Conservation (phyloP, 2,797 vertebrate species). For the Galaxias olidus region DNA sequence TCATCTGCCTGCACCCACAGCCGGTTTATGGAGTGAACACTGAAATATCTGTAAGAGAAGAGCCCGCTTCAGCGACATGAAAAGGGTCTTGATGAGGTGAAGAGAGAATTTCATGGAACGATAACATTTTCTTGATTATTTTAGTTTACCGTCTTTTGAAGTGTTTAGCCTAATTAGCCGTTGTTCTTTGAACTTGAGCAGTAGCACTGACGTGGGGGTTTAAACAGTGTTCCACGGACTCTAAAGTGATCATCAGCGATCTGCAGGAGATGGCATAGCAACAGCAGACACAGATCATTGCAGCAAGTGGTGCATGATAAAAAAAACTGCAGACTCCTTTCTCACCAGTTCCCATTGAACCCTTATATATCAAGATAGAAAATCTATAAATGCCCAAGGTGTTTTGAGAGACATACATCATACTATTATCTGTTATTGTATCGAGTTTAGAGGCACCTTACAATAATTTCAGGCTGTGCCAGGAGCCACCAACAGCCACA, state of each 20-base stretch:
- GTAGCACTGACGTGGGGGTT: not conserved
- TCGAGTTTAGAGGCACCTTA: slow-evolving; percentile 39
- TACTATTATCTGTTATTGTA: slow-evolving; percentile 46
- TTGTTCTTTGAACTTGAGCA: too few species aligned
- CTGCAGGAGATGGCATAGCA: not conserved
- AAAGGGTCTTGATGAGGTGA: too few species aligned
- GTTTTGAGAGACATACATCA: slow-evolving; percentile 37
- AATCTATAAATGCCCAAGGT: slow-evolving; percentile 27
- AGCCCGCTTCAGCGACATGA: not conserved
- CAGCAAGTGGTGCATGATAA: not conserved
- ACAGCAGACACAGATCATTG: not conserved
- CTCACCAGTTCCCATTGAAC: slow-evolving; percentile 17
- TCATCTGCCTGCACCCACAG: slow-evolving; percentile 5
- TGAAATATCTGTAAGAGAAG: not conserved
- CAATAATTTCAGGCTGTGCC: slow-evolving; percentile 51
- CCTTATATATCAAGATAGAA: slow-evolving; percentile 36
- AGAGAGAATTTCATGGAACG: not conserved
- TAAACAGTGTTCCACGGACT: not conserved
- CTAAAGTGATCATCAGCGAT: not conserved
- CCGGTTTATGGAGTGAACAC: not conserved
- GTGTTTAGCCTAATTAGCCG: too few species aligned
- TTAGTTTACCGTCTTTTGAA: too few species aligned
- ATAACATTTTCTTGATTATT: not conserved
- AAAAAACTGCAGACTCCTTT: slow-evolving; percentile 45
- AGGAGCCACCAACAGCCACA: slow-evolving; percentile 41